These are phyloP conservation scores for Myathropa florea DNA, from an alignment of 2,888 invertebrate species.

Conservation along the genomic window DNA sequence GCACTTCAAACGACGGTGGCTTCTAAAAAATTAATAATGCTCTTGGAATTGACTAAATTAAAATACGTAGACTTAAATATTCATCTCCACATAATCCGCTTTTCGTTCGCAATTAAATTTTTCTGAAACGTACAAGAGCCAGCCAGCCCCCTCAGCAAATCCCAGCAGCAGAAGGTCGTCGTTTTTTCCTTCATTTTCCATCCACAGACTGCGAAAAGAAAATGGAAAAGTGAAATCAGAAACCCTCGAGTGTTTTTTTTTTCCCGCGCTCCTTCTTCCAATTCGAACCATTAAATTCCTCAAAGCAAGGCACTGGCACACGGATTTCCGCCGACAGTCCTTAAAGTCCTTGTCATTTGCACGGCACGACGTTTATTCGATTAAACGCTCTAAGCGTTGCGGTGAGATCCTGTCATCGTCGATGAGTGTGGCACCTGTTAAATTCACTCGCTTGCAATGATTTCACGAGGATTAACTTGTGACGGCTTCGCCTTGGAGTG, in stretches of 20 bases:
- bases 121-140: slow-evolving; percentile 1
- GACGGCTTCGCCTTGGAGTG: not conserved
- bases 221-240: not conserved
- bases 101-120: slow-evolving; percentile 34
- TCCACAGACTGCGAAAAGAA: not conserved
- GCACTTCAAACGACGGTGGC: too few relatives aligned
- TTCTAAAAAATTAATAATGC: slow-evolving; percentile 21
- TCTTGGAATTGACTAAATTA: slow-evolving; percentile 23
- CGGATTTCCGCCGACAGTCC: not conserved
- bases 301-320: not conserved
- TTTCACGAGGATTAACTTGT: slow-evolving; percentile 13
- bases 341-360: slow-evolving; percentile 20
- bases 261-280: not conserved
- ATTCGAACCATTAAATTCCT: not conserved
- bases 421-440: not conserved
- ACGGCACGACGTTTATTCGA: slow-evolving; percentile 26
- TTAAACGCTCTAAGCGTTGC: slow-evolving; percentile 16
- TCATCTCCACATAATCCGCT: slow-evolving; percentile 39
- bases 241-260: not conserved
- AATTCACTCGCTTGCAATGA: slow-evolving; percentile 6
- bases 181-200: not conserved
- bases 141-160: not conserved
- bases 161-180: not conserved
- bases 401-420: not conserved
- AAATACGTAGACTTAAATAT: slow-evolving; percentile 24